Evolutionary conservation across 2,888 invertebrate species (phyloP).

Genomic region (Baronia brevicornis): DNA sequence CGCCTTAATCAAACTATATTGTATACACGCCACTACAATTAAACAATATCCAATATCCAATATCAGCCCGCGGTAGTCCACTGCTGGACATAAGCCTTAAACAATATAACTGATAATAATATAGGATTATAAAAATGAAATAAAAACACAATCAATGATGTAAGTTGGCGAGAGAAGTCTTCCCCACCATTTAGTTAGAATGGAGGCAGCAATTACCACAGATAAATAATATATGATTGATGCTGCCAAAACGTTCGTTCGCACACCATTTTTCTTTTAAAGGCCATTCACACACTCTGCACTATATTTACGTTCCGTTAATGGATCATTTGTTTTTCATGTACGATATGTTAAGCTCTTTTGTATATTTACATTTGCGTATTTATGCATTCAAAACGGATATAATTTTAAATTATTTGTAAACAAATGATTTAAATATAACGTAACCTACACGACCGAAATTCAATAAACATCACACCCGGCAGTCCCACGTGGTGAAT

Average conservation of each 20-base stretch:
- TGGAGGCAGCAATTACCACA: slow-evolving; percentile 9
- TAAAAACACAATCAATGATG: too few species aligned
- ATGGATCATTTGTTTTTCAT: slow-evolving; percentile 13
- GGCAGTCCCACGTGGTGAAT: slow-evolving; percentile 13
- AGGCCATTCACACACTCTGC: slow-evolving; percentile 6
- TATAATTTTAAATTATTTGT: slow-evolving; percentile 10
- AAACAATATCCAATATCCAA: too few species aligned
- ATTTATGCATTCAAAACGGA: slow-evolving; percentile 9
- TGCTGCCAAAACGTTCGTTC: not conserved
- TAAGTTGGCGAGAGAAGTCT: too few species aligned
- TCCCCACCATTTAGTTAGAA: slow-evolving; percentile 8
- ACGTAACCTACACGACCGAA: slow-evolving; percentile 5
- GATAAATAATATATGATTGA: slow-evolving; percentile 13
- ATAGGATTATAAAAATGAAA: too few species aligned
- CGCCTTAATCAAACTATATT: too few species aligned
- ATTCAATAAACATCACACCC: slow-evolving; percentile 14
- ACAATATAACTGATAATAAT: too few species aligned
- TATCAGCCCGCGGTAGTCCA: too few species aligned
- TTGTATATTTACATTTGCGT: slow-evolving; percentile 13
- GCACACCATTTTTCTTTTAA: slow-evolving; percentile 4
- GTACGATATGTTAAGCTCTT: slow-evolving; percentile 9
- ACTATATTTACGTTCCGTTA: slow-evolving; percentile 14
- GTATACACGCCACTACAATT: too few species aligned
- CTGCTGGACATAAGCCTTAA: too few species aligned
- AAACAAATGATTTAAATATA: slow-evolving; percentile 8